A percentile compares a stretch with the other conserved stretches of the same genome.
Conservation (phyloP, 2,888 invertebrate species). For the Epirrhoe alternata region DNA sequence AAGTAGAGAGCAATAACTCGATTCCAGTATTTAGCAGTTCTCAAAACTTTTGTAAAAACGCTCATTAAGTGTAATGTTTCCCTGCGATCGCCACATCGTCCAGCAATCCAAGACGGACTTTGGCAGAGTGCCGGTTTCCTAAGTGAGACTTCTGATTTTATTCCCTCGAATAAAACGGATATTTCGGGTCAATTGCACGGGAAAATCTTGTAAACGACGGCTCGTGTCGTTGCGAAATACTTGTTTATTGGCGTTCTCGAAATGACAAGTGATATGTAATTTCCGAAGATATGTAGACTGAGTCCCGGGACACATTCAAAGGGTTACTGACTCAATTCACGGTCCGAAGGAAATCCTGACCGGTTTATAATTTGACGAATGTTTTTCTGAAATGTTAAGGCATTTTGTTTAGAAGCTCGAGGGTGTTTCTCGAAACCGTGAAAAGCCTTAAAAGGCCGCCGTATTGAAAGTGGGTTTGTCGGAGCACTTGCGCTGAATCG, state of each 20-base stretch:
- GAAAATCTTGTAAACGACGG: slow-evolving; percentile 45
- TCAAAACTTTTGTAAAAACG: slow-evolving; percentile 43
- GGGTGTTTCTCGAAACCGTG: slow-evolving; percentile 35
- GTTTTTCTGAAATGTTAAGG: slow-evolving; percentile 37
- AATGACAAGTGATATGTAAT: slow-evolving; percentile 40
- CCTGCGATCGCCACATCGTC: slow-evolving; percentile 35
- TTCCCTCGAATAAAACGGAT: slow-evolving; percentile 46
- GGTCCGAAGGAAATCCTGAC: slow-evolving; percentile 35
- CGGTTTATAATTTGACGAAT: slow-evolving; percentile 46
- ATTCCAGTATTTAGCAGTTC: slow-evolving; percentile 35
- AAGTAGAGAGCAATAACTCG: slow-evolving; percentile 12
- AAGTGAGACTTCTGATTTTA: slow-evolving; percentile 48
- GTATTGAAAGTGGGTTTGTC: slow-evolving; percentile 52
- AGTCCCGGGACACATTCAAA: slow-evolving; percentile 36
- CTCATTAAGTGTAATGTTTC: slow-evolving; percentile 47
- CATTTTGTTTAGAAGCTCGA: slow-evolving; percentile 43
- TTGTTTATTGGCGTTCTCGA: slow-evolving; percentile 39
- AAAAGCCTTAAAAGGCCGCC: slow-evolving; percentile 43
- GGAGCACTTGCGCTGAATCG: slow-evolving; percentile 49
- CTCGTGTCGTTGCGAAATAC: slow-evolving; percentile 37
- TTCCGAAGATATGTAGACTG: slow-evolving; percentile 35
- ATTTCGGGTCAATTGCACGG: slow-evolving; percentile 47
- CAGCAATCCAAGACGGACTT: slow-evolving; percentile 42
- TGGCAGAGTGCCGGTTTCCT: slow-evolving; percentile 48
- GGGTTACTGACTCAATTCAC: slow-evolving; percentile 38